Evolutionary conservation across 2,888 invertebrate genomes (phyloP), one percentile per base, ranked within the genome.

Genomic region (Pollenia labialis): DNA sequence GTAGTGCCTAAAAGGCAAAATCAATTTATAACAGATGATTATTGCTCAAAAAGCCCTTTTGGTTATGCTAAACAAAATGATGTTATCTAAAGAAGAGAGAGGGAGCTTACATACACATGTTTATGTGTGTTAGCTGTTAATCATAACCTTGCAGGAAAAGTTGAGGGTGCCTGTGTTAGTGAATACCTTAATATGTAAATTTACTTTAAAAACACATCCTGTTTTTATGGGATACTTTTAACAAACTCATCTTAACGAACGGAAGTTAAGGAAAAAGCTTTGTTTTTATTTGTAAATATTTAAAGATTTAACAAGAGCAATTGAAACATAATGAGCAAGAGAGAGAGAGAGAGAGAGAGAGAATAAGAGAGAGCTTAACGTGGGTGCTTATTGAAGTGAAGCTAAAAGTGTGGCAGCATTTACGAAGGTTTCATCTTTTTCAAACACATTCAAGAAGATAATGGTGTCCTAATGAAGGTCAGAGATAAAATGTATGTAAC

Each of bases 391-490:
- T 48, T 68, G 52, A 50, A 69, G 32, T 52, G 16, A 11, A 56
- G 64, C 6, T 32, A 50, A 72, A 44, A 82, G 81, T 60, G 60
- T 40, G 23, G n/a, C 48, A 54, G 60, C 23, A 16, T 64, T 68
- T 66, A 18, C 80, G 56, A 56, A 81, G 79, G 64, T 58, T 80
- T 48, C n/a, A 56, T 66, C 44, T 18, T 48, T 85, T 64, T 77
- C 74, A 14, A 32, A 71, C 76, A 40, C 40, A 74, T 18, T 18
- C 42, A 66, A 56, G 44, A 80, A 71, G 66, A 81, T 77, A 71
- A 84, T 84, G 80, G 83, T 87, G 87, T 87, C 87, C 87, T 87
- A 84, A 81, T 87, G 83, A 87, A 87, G 87, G 87, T 87, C 87
- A 87, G 84, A 87, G 84, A 84, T 81, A n/a, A 60, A 68, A 75